Base-by-base conservation (phyloP, 2,113 vertebrate species). In the Jaculus jaculus region DNA sequence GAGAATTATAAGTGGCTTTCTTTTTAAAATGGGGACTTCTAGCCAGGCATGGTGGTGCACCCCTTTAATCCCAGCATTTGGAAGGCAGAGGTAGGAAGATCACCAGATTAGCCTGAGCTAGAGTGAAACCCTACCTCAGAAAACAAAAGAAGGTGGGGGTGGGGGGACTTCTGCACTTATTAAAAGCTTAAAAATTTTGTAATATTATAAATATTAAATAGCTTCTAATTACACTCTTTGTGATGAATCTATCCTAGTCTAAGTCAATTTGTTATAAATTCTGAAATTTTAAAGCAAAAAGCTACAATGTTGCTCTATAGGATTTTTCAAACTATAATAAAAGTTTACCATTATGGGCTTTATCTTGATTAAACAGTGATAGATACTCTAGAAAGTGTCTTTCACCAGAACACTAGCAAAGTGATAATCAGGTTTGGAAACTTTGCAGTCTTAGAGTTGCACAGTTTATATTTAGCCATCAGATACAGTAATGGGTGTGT, bases 231-330 rank as follows among this genome's bases (percentile, higher is more conserved):
- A 23, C 5, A 71, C 54, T 6, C 42, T 87, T 74, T 90, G 9
- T 90, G n/a, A 93, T 87, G 21, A 71, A 30, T 74, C 88, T 28
- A 84, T 77, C 18, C 12, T 93, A 72, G 1, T 72, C 13, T 84
- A 16, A 87, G 23, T 87, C n/a, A 82, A 60, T 60, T 92, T 92
- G 80, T 82, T 90, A 51, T 87, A 66, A 75, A 87, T 77, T 93
- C 61, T 93, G 34, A 92, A 90, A 88, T 92, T 89, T 89, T 79
- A 77, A 93, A 89, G 86, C 30, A 71, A 90, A 75, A 84, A 75
- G 74, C 39, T 87, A 34, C 26, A 47, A 9, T 87, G 63, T 93
- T 81, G 51, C 23, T 89, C 2, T 82, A 39, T 72, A 72, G 75
- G 32, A 79, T 8, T 51, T 94, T 87, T 7, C 54, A 10, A 15